Base-by-base conservation (phyloP, 1,140 invertebrate species). In the Drusus annulatus region DNA sequence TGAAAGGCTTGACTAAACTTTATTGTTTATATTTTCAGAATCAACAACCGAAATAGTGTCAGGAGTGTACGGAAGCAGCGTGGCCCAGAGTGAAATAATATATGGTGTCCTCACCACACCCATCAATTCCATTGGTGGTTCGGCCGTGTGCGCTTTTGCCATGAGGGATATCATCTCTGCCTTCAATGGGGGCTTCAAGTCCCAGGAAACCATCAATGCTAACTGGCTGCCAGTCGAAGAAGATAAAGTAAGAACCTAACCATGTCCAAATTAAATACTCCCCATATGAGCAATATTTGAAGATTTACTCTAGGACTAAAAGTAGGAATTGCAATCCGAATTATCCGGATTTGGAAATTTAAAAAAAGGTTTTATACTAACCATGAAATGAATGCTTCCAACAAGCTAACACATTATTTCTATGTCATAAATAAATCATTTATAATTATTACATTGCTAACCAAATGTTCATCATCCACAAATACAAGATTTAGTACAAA, bases 21-120 rank as follows among this genome's bases (percentile, higher is more conserved):
- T 50, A n/a, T 63, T 52, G 10, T 23, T 63, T 25, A 31, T 51
- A n/a, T 75, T 56, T 88, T 68, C 85, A 90, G 90, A 90, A 83
- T 87, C 89, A 76, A 90, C 87, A 4, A 90, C 88, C 51, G 88
- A 89, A 84, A 85, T 91, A 77, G 88, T 91, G 85, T 91, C 90
- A 82, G 91, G 91, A 25, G 87, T 91, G 86, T 94, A 88, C 89
- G 97, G 96, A 92, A 91, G 93, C 93, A 86, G 93, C 92, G 84
- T 92, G 94, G 84, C 91, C 93, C 77, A 92, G 93, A 87, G 95
- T 87, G 93, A 87, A 94, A 91, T 99, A 85, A 93, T 99, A 45
- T 99, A 99, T 89, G 98, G 95, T 10, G 95, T 99, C 2, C 98
- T 99, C 87, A 98, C 96, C 56, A 99, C 98, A 0, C 96, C 98